Base-by-base conservation (phyloP, 53 echinoderm and acorn worm species). In the Echinarachnius parma region DNA sequence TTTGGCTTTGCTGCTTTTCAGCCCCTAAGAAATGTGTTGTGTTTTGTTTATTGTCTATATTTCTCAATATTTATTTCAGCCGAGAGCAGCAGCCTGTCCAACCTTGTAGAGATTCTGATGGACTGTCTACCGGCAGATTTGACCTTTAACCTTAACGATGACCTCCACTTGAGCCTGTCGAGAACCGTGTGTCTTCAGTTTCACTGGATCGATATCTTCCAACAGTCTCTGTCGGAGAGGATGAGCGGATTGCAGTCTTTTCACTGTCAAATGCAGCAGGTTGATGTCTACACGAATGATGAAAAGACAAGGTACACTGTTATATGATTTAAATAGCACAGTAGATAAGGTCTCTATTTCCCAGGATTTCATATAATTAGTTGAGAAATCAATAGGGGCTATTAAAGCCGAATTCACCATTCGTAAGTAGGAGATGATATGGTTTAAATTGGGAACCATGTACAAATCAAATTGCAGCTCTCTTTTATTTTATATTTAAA, bases 121-220 rank as follows among this genome's bases (percentile, higher is more conserved):
- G 26, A 61, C 34, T 67, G 56, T 39, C 47, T 87, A 33, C 86
- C 86, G 58, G 59, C 75, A 61, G 66, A 62, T 37, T 44, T 81
- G 49, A 67, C 84, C 65, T 77, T 94, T 76, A 59, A 87, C 47
- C 81, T 72, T 33, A 53, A 66, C 21, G 57, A 84, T 49, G 87
- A 84, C 62, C 78, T 94, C 36, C 94, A 94, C 49, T 70, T 94
- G 7, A 94, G 90, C 75, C 49, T 94, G 49, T 94, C 90, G 5
- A 72, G 84, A 42, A 94, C 90, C 13, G 94, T 94, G 20, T 60
- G 78, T 34, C 50, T 94, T 13, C 90, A 89, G 72, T 78, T 81
- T 58, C 94, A 94, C 23, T 94, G 90, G 87, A 94, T 94, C 52
- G 84, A 90, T 9, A 81, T 87, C 5, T 87, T 94, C 68, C 68